Evolutionary conservation across 2,113 vertebrate species (phyloP).

Genomic region (Carlito syrichta): DNA sequence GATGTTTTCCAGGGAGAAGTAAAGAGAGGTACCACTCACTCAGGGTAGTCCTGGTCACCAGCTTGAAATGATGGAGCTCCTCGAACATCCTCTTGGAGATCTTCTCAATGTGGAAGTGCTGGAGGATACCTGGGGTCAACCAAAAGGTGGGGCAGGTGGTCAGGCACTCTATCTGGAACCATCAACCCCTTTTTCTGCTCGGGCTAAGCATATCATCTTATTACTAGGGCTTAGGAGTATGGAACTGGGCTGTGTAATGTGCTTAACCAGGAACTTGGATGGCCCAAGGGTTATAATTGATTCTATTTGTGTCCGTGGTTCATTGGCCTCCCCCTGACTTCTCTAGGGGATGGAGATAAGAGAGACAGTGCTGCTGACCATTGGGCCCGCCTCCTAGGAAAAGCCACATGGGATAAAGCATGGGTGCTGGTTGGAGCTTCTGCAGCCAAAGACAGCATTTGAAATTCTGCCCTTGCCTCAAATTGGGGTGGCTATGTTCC

Average conservation of each 20-base stretch:
- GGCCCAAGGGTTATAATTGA: conserved; percentile 39
- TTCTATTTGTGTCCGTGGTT: conserved; percentile 56
- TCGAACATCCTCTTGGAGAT: conserved; percentile 85
- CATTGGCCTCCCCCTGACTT: background rate
- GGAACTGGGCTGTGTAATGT: conserved; percentile 35
- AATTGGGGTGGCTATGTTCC: background rate
- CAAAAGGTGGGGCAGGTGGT: conserved; percentile 31
- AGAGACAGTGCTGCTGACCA: conserved; percentile 8
- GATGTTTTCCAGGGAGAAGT: background rate
- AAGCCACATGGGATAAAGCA: conserved; percentile 37
- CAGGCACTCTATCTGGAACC: conserved; percentile 38
- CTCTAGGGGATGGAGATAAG: conserved; percentile 31
- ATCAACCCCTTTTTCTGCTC: background rate
- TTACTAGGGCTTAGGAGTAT: conserved; percentile 36
- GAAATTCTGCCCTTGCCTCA: conserved; percentile 41
- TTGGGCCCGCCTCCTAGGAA: background rate
- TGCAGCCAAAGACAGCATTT: conserved; percentile 32
- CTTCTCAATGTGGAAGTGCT: conserved; percentile 83
- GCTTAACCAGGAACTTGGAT: conserved; percentile 53
- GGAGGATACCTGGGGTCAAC: conserved; percentile 82
- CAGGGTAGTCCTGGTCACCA: conserved; percentile 85
- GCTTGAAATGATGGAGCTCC: conserved; percentile 85
- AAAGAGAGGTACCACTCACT: conserved; percentile 81
- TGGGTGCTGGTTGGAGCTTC: conserved; percentile 15
- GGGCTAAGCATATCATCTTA: conserved; percentile 48